Evolutionary conservation across 2,797 vertebrate species (phyloP).

Genomic region (Enteromius trimaculatus): DNA sequence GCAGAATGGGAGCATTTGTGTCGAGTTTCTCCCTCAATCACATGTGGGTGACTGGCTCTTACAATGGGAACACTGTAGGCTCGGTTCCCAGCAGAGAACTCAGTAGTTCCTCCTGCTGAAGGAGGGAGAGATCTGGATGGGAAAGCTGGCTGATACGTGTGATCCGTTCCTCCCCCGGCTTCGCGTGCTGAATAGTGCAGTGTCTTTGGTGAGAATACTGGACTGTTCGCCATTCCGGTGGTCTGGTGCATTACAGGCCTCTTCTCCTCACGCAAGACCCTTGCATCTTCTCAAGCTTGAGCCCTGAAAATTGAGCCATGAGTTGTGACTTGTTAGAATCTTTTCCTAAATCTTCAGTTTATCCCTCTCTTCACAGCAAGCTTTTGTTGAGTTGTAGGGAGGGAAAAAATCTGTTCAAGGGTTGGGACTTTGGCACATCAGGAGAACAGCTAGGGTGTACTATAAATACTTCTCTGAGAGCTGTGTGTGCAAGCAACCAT

Average conservation of each 20-base stretch:
- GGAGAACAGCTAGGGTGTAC: slow-evolving; percentile 1
- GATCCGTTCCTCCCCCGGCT: slow-evolving; percentile 46
- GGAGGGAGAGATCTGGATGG: slow-evolving; percentile 47
- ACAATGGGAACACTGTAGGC: slow-evolving; percentile 75
- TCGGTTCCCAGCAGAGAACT: slow-evolving; percentile 44
- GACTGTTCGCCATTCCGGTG: slow-evolving; percentile 16
- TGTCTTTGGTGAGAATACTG: slow-evolving; percentile 49
- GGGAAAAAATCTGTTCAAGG: slow-evolving; percentile 4
- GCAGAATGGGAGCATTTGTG: slow-evolving; percentile 50
- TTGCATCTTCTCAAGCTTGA: background rate
- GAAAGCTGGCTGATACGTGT: slow-evolving; percentile 45
- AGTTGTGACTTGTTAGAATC: background rate
- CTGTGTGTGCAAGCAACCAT: slow-evolving; percentile 38
- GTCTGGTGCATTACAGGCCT: slow-evolving; percentile 6
- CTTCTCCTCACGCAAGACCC: background rate
- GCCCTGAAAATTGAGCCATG: background rate
- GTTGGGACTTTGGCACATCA: slow-evolving; percentile 18
- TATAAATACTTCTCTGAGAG: slow-evolving; percentile 47
- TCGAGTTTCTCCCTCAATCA: slow-evolving; percentile 55
- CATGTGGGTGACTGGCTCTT: slow-evolving; percentile 66
- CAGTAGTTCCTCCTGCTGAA: slow-evolving; percentile 48
- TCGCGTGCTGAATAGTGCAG: slow-evolving; percentile 41
- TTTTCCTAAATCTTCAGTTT: background rate
- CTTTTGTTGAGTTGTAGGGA: slow-evolving; percentile 3
- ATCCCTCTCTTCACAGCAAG: background rate